phyloP scores from a whole-genome alignment of 2,113 vertebrate species.

The Zeus faber region DNA sequence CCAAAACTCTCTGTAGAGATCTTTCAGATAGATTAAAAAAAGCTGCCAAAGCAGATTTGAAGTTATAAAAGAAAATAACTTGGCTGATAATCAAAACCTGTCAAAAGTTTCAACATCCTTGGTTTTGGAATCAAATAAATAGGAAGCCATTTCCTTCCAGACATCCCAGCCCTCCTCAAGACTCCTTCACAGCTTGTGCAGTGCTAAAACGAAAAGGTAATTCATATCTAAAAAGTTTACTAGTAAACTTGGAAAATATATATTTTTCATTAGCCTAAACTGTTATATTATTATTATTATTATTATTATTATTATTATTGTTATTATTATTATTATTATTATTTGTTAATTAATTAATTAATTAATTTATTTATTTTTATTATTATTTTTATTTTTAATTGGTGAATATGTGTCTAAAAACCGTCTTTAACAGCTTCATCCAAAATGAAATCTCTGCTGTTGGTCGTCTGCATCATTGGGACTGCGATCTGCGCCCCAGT shows the following conservation, averaged over 20 bases:
- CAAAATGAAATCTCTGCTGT: slow-evolving; percentile 58
- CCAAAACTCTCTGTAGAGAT: slow-evolving; percentile 35
- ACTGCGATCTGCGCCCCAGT: slow-evolving; percentile 56
- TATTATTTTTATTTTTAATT: too few species aligned
- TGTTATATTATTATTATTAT: too few species aligned
- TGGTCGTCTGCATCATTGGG: slow-evolving; percentile 53
- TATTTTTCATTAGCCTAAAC: too few species aligned
- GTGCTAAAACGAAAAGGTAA: slow-evolving; percentile 42
- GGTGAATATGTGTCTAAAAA: too few species aligned
- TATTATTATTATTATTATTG: background rate
- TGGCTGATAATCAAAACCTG: slow-evolving; percentile 53
- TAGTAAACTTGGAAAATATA: too few species aligned
- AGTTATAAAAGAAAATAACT: slow-evolving; percentile 21
- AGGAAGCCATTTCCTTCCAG: slow-evolving; percentile 38
- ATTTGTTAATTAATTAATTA: too few species aligned
- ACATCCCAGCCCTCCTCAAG: slow-evolving; percentile 29
- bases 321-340: too few species aligned
- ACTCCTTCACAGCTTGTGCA: slow-evolving; percentile 16
- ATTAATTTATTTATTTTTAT: too few species aligned
- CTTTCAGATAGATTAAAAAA: slow-evolving; percentile 12
- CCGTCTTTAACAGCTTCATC: slow-evolving; percentile 38
- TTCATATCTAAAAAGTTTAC: slow-evolving; percentile 7
- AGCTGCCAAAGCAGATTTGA: slow-evolving; percentile 28
- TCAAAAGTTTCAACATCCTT: slow-evolving; percentile 35
- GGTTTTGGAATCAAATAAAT: slow-evolving; percentile 59